Base-by-base conservation (phyloP, 1,140 invertebrate species). In the Euura lappo region DNA sequence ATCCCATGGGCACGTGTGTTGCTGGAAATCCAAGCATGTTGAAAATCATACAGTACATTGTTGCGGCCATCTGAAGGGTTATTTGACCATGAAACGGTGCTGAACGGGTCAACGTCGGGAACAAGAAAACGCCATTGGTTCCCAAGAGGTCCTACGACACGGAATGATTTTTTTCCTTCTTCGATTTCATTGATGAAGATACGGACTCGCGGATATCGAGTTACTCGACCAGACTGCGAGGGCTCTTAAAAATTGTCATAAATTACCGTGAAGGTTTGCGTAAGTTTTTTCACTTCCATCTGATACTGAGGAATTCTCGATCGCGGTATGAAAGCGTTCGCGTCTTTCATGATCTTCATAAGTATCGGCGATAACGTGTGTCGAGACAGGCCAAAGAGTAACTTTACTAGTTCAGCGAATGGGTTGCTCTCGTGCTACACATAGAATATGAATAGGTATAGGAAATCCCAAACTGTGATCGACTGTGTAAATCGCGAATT, bases 1-100 rank as follows among this genome's bases (percentile, higher is more conserved):
- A 68, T 0, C 94, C 94, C 77, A 95, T 84, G 3, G 88, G 95
- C 70, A 94, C 91, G 77, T 94, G 91, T 2, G 93, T 94, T 3
- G 93, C 91, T 2, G 96, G 95, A 72, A 95, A 83, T 2, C 92
- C 92, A 1, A 96, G 84, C 2, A 93, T 86, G 87, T 97, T 97
- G 79, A 94, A 93, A 43, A 95, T 81, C 75, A 92, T 90, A 2
- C 91, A 91, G 84, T 95, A 96, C 11, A 90, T 83, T 64, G 91
- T 90, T 72, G 91, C 92, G 67, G 91, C 87, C 7, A 90, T 89
- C 89, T 65, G 91, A 79, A 69, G 91, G 82, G 73, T 2, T 43
- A 91, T 90, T 76, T 91, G 89, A 69, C 90, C 86, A 80, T 94
- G 93, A 70, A 90, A 90, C 1, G 91, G 89, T 1, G 94, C 93